Evolutionary conservation across 2,888 invertebrate genomes (phyloP), one percentile per base, ranked within the genome.

Genomic region (Himalopsyche anomala): DNA sequence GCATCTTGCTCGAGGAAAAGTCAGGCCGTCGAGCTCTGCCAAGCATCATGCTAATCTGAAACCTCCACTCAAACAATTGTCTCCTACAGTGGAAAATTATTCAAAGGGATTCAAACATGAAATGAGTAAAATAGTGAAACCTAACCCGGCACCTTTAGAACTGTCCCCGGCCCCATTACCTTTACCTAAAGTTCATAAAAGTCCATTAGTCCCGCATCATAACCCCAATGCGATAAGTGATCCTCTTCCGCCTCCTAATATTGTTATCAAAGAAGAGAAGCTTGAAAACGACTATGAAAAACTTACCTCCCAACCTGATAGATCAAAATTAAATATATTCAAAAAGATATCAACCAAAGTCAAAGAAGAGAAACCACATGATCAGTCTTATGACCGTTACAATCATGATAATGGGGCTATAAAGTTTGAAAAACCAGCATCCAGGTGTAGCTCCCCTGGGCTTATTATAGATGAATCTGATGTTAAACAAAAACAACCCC

Each of bases 271-370:
- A 88, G 94, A 94, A 89, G 91, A 94, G 69, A 90, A 92, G 87
- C 91, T 94, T 42, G 94, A 93, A 89, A 92, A 91, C 88, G 74
- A 74, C 38, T 74, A 74, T 74, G 93, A 91, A 90, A 97, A 96
- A 91, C 91, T 97, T 85, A 94, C 95, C 6, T 95, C 95, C 15
- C 97, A 97, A 91, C 97, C 97, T 0, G 96, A 97, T 91, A 96
- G 96, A 91, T 96, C 96, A 91, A 98, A 97, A 91, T 92, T 97
- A 69, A 97, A 97, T 92, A 97, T 97, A 90, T 96, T 97, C 90
- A 97, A 97, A 91, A 97, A 97, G 92, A 96, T 97, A 91, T 95
- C 97, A 87, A 95, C 95, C 90, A 96, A 96, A 91, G 94, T 95
- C 42, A 95, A 95, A 91, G 94, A 95, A 90, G 95, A 95, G 89